These are phyloP conservation scores for Scomber colias DNA, from an alignment of 2,113 vertebrate genomes.

Conservation along the genomic window DNA sequence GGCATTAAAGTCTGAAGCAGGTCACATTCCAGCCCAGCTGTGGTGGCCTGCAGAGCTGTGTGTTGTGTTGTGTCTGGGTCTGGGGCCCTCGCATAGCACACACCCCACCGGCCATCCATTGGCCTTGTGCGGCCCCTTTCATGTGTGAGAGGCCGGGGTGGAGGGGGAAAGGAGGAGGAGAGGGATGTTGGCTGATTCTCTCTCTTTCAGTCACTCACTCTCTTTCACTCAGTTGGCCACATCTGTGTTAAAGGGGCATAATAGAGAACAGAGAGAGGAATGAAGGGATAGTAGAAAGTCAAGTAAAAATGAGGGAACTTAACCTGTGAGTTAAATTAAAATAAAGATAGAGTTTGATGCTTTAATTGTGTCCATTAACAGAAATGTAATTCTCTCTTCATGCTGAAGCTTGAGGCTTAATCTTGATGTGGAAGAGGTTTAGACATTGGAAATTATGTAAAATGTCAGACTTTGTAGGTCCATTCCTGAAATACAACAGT, in stretches of 20 bases:
- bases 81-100: constrained; percentile 83
- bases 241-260: constrained; percentile 65
- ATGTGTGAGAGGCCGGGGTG: constrained; percentile 81
- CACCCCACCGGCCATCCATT: constrained; percentile 74
- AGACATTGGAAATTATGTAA: not conserved
- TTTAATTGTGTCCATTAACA: not conserved
- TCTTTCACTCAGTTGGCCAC: constrained; percentile 53
- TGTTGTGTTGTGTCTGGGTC: constrained; percentile 88
- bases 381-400: not conserved
- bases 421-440: not conserved
- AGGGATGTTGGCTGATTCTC: constrained; percentile 59
- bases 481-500: not conserved
- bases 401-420: not conserved
- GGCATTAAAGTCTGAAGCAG: constrained; percentile 80
- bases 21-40: constrained; percentile 88
- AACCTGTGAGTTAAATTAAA: constrained; percentile 22
- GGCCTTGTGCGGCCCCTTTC: constrained; percentile 81
- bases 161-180: constrained; percentile 64
- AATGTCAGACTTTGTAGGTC: not conserved
- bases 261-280: constrained; percentile 40
- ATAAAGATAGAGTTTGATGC: not conserved
- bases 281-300: constrained; percentile 11
- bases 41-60: constrained; percentile 80
- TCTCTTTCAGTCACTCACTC: constrained; percentile 20
- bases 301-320: not conserved